Evolutionary conservation across 37 sponge, comb jelly and placozoan species (phyloP), one percentile per base, ranked within the genome.

Genomic region (Chondrosia reniformis): DNA sequence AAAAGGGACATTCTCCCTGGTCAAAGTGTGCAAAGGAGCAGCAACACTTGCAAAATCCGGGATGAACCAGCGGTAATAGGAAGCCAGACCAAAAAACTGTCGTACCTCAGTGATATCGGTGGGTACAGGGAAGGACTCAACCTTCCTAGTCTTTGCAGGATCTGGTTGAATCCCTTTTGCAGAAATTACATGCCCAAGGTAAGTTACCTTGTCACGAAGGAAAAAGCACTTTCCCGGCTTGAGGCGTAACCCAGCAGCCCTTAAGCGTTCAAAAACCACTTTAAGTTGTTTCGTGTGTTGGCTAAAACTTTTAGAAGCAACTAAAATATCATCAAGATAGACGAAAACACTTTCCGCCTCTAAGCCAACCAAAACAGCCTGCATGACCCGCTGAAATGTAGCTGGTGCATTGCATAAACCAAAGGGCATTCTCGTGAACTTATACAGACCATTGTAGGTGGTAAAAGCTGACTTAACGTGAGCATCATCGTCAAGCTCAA

Each of bases 351-450:
- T 22, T 13, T 66, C 31, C 6, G 80, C 46, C 33, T 61, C 74
- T 17, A 85, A n/a, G 3, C 75, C 86, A 15, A 34, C 31, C 55
- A 85, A 34, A 6, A 85, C 86, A 4, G 33, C 7, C 37, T 85
- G 76, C 80, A 85, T 85, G 24, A 84, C 30, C 31, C 79, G 59
- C 57, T 84, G 85, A 66, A 84, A 81, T 4, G 56, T 44, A 17
- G 76, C 76, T 41, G 85, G 79, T 40, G 79, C 79, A 55, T 84
- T 84, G 38, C 33, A 67, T 27, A 80, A 31, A 4, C 83, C 83
- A 27, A 76, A 82, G 21, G 83, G 83, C 63, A 61, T 61, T 75
- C 74, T 81, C 6, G 55, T 58, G 75, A 75, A 82, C 39, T 82
- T 46, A 55, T 46, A 82, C 44, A 82, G 74, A 36, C 83, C 83